Evolutionary conservation across 2,888 invertebrate genomes (phyloP).

Genomic region (Dendrolimus houi): DNA sequence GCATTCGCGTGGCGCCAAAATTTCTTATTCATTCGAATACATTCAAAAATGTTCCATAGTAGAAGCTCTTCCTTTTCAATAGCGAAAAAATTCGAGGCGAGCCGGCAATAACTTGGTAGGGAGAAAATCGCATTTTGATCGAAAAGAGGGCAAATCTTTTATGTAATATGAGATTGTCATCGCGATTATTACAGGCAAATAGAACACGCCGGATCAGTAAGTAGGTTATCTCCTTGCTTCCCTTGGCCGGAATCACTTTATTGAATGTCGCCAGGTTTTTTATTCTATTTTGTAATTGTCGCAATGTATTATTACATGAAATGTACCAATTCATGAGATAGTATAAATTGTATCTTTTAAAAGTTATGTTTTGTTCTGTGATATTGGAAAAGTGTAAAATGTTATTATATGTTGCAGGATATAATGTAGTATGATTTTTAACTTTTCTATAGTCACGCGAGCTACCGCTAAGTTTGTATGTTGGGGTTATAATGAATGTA

Average conservation of each 20-base stretch:
- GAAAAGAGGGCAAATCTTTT: conserved; percentile 75
- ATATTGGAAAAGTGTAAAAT: too few relatives aligned
- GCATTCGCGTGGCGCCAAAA: conserved; percentile 55
- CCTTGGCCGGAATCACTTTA: conserved; percentile 67
- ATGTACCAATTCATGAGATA: neutral
- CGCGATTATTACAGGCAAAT: conserved; percentile 77
- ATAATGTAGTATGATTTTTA: too few relatives aligned
- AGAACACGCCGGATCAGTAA: conserved; percentile 74
- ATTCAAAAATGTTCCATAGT: conserved; percentile 64
- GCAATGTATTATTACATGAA: conserved; percentile 11
- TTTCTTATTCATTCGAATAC: conserved; percentile 67
- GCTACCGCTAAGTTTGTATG: too few relatives aligned
- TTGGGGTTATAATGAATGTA: too few relatives aligned
- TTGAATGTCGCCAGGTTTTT: conserved; percentile 53
- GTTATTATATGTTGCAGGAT: too few relatives aligned
- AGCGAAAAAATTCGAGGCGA: conserved; percentile 65
- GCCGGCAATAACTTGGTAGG: conserved; percentile 66
- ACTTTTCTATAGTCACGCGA: too few relatives aligned
- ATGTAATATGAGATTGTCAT: conserved; percentile 77
- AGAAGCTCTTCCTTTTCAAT: conserved; percentile 60
- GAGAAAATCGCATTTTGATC: conserved; percentile 75
- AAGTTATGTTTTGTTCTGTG: too few relatives aligned
- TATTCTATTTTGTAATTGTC: conserved; percentile 36
- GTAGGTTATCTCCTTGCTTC: conserved; percentile 73
- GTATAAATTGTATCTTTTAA: neutral